These are phyloP conservation scores for Butorides virescens DNA, from an alignment of 2,113 vertebrate species.

Conservation along the genomic window DNA sequence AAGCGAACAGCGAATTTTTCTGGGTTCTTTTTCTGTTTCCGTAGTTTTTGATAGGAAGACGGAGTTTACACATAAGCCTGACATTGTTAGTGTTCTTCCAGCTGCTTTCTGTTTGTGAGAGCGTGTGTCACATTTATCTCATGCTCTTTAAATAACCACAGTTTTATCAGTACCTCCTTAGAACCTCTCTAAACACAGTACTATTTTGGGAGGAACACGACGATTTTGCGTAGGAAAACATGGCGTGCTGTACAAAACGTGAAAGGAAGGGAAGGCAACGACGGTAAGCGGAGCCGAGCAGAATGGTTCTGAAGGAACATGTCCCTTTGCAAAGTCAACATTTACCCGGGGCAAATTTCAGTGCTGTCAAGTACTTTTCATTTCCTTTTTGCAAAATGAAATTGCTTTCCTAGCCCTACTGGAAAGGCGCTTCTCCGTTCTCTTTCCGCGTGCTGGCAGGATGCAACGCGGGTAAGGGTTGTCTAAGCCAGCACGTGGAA, in stretches of 20 bases:
- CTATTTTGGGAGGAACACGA: slow-evolving; percentile 20
- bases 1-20: not conserved
- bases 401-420: not conserved
- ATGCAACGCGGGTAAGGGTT: not conserved
- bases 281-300: not conserved
- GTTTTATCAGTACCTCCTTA: slow-evolving; percentile 25
- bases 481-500: not conserved
- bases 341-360: not conserved
- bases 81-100: slow-evolving; percentile 18
- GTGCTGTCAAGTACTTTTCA: not conserved
- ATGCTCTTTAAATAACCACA: slow-evolving; percentile 30
- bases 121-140: not conserved
- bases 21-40: not conserved
- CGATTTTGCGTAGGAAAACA: not conserved
- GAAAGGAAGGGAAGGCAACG: not conserved
- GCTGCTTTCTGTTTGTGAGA: slow-evolving; percentile 36
- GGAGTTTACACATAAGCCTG: slow-evolving; percentile 10
- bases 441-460: not conserved
- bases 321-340: not conserved
- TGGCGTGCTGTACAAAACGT: not conserved
- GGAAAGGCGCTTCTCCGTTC: not conserved
- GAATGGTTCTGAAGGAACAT: not conserved
- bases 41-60: slow-evolving; percentile 12
- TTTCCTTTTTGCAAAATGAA: slow-evolving; percentile 27
- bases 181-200: not conserved